Base-by-base conservation (phyloP, 2,888 invertebrate genomes). In the Sarcophaga subvicina region DNA sequence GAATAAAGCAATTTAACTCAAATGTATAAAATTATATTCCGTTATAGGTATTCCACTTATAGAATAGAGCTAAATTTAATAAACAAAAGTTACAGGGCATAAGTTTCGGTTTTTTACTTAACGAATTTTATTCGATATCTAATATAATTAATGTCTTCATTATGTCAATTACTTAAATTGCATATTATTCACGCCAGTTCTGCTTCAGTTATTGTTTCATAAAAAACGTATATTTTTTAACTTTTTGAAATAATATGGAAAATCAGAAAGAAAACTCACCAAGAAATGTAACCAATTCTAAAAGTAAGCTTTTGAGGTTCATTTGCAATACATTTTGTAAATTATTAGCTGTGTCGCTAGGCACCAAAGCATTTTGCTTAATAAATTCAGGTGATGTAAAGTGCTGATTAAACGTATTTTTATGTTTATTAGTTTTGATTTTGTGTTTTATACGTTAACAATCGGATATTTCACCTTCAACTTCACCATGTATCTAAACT, bases 401-500 rank as follows among this genome's bases (percentile, higher is more conserved):
- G 12, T 17, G 17, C 4, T 12, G 54, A 10, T 12, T 54, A 54
- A 54, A 54, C 54, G 4, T 54, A 79, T 72, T 85, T 60, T 83
- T 77, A 71, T 78, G 69, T 66, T 83, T 70, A 77, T 85, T 85
- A 80, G 85, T 83, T 80, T 64, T 82, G 79, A 73, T 80, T 83
- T 83, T 77, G 85, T 76, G 47, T 80, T 80, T n/a, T 77, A 80
- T 75, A 80, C 79, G 77, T 87, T 78, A 80, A 85, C 80, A 84
- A 80, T 45, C 37, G 75, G 76, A 27, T 80, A 80, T 66, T 67
- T 71, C 80, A 84, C 80, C 71, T 84, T 75, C 87, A 84, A 84
- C 80, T 75, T 80, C 86, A 86, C 81, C 81, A 63, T 71, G 77
- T 76, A 79, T 82, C 76, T 82, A 90, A 85, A 91, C 91, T 89